These are phyloP conservation scores for Opisthocomus hoazin DNA, from an alignment of 2,113 vertebrate genomes.

Conservation along the genomic window DNA sequence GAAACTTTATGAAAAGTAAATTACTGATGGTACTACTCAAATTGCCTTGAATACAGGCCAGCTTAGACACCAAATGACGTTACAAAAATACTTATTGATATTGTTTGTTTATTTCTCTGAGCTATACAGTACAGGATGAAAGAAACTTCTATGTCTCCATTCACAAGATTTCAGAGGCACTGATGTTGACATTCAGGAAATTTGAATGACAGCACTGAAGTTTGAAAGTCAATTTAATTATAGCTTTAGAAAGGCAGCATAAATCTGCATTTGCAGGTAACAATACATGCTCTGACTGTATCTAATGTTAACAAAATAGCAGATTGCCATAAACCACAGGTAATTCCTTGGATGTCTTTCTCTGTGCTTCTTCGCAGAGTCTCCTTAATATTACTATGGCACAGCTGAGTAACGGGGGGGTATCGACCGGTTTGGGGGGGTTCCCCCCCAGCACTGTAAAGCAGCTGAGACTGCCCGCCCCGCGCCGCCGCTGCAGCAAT, in stretches of 20 bases:
- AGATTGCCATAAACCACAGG: fast-evolving
- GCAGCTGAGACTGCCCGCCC: neutral
- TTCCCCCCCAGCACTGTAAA: no score
- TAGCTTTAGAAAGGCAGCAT: neutral
- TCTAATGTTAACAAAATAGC: fast-evolving
- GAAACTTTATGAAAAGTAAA: neutral
- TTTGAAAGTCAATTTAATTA: neutral
- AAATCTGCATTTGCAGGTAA: fast-evolving
- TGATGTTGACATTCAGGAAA: neutral
- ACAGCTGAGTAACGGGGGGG: fast-evolving
- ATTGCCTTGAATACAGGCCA: neutral
- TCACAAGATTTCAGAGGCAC: neutral
- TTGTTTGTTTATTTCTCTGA: neutral
- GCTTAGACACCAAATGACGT: neutral
- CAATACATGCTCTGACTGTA: fast-evolving
- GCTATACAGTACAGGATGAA: fast-evolving
- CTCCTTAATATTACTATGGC: fast-evolving
- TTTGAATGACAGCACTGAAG: neutral
- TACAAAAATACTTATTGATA: neutral
- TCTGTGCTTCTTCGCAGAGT: fast-evolving
- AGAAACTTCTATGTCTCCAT: neutral
- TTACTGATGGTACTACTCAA: no score
- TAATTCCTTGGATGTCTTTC: fast-evolving
- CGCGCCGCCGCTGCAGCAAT: neutral
- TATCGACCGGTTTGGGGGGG: fast-evolving